These are phyloP conservation scores for Norana najaformis DNA, from an alignment of 2,888 invertebrate genomes.

Conservation along the genomic window DNA sequence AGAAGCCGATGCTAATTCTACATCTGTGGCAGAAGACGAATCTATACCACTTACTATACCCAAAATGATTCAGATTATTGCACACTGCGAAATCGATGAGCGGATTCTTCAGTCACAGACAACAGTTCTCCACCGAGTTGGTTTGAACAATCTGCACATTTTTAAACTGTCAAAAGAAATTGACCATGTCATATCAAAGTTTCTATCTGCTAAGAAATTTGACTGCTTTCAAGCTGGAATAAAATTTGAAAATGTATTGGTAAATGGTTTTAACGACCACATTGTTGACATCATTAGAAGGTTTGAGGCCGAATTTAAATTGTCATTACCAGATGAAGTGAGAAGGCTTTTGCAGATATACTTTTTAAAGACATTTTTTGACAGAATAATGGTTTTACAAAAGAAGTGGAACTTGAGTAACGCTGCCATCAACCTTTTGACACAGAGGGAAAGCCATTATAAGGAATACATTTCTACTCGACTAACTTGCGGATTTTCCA, in stretches of 20 bases:
- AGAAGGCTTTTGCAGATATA: not conserved
- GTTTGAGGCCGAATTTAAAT: not conserved
- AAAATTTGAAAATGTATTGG: not conserved
- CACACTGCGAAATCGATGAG: not conserved
- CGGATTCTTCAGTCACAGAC: not conserved
- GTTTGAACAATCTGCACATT: not conserved
- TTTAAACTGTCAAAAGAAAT: not conserved
- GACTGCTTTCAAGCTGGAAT: slow-evolving; percentile 2
- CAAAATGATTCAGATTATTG: not conserved
- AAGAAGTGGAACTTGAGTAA: not conserved
- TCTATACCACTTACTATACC: not conserved
- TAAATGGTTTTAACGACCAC: not conserved
- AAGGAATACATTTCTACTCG: not conserved
- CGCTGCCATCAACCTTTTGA: not conserved
- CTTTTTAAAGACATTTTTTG: not conserved
- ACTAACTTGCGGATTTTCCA: not conserved
- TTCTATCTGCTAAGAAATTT: not conserved
- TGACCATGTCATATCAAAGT: not conserved
- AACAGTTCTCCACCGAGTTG: not conserved
- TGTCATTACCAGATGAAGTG: not conserved
- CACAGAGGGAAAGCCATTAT: not conserved
- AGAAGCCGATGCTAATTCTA: not conserved
- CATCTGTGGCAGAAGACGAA: not conserved
- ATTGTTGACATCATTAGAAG: not conserved
- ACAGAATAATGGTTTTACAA: not conserved